Conservation (phyloP, 2,797 vertebrate species). For the Brachymystax lenok region DNA sequence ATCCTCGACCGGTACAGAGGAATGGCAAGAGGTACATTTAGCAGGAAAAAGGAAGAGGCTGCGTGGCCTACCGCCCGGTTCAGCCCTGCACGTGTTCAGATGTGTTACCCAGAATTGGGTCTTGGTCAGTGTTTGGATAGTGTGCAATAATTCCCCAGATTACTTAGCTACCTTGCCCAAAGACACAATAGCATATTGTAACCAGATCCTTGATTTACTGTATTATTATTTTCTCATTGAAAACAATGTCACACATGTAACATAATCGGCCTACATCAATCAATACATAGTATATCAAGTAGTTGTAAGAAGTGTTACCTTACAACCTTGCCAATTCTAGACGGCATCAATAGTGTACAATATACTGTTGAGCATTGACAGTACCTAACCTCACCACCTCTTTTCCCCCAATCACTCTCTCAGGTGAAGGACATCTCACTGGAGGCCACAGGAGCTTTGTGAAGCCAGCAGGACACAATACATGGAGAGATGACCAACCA, state of each 20-base stretch:
- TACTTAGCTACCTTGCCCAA: too few relatives aligned
- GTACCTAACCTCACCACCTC: neutral
- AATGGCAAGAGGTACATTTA: constrained; percentile 2
- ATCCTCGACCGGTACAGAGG: constrained; percentile 7
- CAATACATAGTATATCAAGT: neutral
- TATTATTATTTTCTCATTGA: too few relatives aligned
- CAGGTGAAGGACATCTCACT: constrained; percentile 2
- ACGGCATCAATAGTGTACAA: neutral
- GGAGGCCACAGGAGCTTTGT: neutral
- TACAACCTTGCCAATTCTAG: neutral
- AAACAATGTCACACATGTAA: too few relatives aligned
- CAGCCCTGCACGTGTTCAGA: neutral
- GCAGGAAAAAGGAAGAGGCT: neutral
- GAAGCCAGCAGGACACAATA: neutral
- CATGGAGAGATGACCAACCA: neutral
- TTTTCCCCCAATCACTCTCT: neutral
- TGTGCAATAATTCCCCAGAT: too few relatives aligned
- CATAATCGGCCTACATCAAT: too few relatives aligned
- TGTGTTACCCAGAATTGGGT: neutral
- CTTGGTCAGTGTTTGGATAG: neutral
- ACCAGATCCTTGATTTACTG: too few relatives aligned
- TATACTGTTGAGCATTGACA: too few relatives aligned
- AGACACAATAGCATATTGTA: too few relatives aligned
- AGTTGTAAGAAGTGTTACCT: neutral
- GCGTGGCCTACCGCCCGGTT: neutral